phyloP scores from a whole-genome alignment of 2,797 vertebrate species.

The Amphiprion clarkii region DNA sequence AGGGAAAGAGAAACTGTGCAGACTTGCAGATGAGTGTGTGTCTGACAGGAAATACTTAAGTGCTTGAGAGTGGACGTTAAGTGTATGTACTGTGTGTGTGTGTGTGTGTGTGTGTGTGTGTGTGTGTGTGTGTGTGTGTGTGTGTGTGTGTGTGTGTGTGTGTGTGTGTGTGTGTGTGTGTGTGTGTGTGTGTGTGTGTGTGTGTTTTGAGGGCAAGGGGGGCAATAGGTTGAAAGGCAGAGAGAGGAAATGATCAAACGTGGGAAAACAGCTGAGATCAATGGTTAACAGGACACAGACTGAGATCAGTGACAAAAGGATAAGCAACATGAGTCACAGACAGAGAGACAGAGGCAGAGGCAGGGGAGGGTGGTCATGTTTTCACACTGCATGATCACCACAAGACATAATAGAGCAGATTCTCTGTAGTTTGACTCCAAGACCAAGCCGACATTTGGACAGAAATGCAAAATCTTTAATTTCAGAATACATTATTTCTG shows the following conservation, averaged over 20 bases:
- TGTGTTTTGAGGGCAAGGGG: conserved; percentile 23
- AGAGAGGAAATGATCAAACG: conserved; percentile 54
- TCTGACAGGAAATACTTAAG: conserved; percentile 65
- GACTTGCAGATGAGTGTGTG: conserved; percentile 51
- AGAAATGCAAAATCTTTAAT: conserved; percentile 9
- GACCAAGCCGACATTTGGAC: conserved; percentile 6
- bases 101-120: conserved; percentile 28
- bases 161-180: conserved; percentile 25
- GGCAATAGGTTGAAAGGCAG: conserved; percentile 30
- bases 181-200: conserved; percentile 19
- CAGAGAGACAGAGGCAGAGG: conserved; percentile 34
- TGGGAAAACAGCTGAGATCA: conserved; percentile 67
- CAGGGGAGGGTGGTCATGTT: conserved; percentile 55
- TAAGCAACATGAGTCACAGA: conserved; percentile 61
- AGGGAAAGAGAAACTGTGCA: conserved; percentile 27
- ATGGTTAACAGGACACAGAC: conserved; percentile 50
- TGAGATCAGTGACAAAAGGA: conserved; percentile 66
- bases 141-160: conserved; percentile 25
- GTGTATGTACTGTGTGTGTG: conserved; percentile 25
- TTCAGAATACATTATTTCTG: background rate
- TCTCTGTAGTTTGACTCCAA: conserved; percentile 5
- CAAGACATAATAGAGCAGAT: conserved; percentile 31
- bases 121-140: conserved; percentile 24
- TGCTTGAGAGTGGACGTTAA: conserved; percentile 46
- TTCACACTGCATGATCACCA: conserved; percentile 62